Conservation (phyloP, 1,140 invertebrate genomes). For the Yoshiicerus persimilis region DNA sequence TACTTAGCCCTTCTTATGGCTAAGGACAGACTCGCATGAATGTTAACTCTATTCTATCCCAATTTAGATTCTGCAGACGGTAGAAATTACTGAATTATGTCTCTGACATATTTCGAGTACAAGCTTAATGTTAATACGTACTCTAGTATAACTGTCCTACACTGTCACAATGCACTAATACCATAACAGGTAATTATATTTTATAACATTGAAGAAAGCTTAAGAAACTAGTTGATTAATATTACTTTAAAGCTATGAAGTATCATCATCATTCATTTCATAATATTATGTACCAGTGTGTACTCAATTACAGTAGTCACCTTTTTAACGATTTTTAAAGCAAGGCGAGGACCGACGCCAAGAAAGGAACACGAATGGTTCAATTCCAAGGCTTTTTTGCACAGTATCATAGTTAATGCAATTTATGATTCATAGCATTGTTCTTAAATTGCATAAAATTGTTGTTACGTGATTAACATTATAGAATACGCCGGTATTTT, state of each 20-base stretch:
- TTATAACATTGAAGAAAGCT: neutral
- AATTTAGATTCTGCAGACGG: neutral
- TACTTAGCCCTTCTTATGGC: neutral
- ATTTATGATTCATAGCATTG: neutral
- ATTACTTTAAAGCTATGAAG: conserved; percentile 11
- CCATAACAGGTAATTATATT: neutral
- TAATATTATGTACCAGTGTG: neutral
- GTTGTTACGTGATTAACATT: neutral
- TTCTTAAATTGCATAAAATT: neutral
- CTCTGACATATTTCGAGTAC: neutral
- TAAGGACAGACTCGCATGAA: neutral
- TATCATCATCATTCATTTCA: conserved; percentile 4
- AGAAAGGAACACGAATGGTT: neutral
- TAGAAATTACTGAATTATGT: neutral
- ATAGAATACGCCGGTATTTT: too few species aligned
- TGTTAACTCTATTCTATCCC: neutral
- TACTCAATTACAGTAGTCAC: neutral
- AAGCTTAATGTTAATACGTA: too few species aligned
- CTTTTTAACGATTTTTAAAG: neutral
- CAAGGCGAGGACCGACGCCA: neutral
- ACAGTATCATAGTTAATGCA: neutral
- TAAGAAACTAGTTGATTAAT: neutral
- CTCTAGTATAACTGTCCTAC: neutral
- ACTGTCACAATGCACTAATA: neutral
- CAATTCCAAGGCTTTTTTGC: neutral